These are phyloP conservation scores for Capitulum mitella DNA, from an alignment of 2,888 invertebrate species.

Conservation along the genomic window DNA sequence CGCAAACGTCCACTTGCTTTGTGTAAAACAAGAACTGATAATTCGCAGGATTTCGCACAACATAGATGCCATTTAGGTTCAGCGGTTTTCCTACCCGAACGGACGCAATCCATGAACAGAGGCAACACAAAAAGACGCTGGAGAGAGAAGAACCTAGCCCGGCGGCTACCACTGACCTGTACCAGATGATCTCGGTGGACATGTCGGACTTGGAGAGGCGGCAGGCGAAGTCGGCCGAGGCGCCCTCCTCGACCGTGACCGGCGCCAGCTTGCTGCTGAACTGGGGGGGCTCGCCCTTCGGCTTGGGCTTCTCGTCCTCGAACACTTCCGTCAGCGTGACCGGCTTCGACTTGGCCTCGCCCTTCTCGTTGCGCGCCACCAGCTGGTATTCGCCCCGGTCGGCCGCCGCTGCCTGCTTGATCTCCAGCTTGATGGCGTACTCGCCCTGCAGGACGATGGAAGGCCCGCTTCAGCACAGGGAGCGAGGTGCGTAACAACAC, in stretches of 20 bases:
- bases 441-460: conserved; percentile 67
- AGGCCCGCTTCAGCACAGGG: too few species aligned
- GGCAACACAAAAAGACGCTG: too few species aligned
- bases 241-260: conserved; percentile 58
- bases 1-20: too few species aligned
- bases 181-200: conserved; percentile 75
- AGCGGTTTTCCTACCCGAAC: too few species aligned
- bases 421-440: conserved; percentile 82
- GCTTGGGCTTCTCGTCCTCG: conserved; percentile 29
- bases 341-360: conserved; percentile 79
- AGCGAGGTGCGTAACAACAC: too few species aligned
- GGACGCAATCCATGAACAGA: too few species aligned
- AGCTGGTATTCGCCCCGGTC: conserved; percentile 86
- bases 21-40: too few species aligned
- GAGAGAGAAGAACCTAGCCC: too few species aligned
- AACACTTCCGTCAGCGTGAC: conserved; percentile 57
- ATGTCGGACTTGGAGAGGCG: conserved; percentile 67
- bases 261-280: background rate
- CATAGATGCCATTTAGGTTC: too few species aligned
- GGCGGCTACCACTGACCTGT: conserved; percentile 56
- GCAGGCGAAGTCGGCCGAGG: conserved; percentile 68
- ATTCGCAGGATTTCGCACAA: too few species aligned
- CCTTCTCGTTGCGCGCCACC: conserved; percentile 85
- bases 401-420: conserved; percentile 65
- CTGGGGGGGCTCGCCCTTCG: conserved; percentile 39